Evolutionary conservation across 2,797 vertebrate species (phyloP).

Genomic region (Fistularia commersonii): DNA sequence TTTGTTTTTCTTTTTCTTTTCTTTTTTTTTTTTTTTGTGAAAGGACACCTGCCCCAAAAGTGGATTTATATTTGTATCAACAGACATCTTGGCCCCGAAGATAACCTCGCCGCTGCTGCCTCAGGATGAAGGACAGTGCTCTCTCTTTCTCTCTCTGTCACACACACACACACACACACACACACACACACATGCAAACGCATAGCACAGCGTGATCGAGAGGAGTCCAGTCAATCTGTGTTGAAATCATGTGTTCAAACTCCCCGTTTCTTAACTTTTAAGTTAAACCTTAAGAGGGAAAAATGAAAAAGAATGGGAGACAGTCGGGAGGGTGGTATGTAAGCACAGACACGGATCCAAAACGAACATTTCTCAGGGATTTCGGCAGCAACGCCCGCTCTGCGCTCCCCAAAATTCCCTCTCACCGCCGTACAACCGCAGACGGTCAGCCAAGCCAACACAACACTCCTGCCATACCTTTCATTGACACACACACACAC

Average conservation of each 20-base stretch:
- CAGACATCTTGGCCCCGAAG: constrained; percentile 26
- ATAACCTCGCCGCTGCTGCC: constrained; percentile 47
- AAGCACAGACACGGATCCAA: constrained; percentile 80
- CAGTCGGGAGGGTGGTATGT: constrained; percentile 78
- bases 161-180: neutral
- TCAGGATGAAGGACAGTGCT: constrained; percentile 12
- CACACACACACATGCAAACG: constrained; percentile 6
- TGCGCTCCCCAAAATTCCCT: constrained; percentile 69
- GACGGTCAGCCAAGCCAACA: constrained; percentile 82
- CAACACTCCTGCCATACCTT: constrained; percentile 74
- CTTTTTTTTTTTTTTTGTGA: too few species aligned
- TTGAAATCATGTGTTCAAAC: constrained; percentile 70
- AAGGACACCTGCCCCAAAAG: constrained; percentile 42
- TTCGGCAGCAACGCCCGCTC: constrained; percentile 79
- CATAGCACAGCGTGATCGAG: neutral
- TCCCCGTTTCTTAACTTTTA: constrained; percentile 73
- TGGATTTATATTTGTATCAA: constrained; percentile 25
- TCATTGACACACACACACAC: constrained; percentile 52
- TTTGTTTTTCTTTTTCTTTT: too few species aligned
- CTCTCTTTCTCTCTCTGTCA: constrained; percentile 4
- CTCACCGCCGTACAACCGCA: constrained; percentile 79
- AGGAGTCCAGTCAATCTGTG: constrained; percentile 29
- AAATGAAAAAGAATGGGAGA: constrained; percentile 74
- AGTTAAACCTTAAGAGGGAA: constrained; percentile 73
- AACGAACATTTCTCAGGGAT: constrained; percentile 85